Percentiles rank a stretch among this genome's conserved stretches.
phyloP scores from a whole-genome alignment of 1,140 invertebrate species.

The Bathynomus jamesi region DNA sequence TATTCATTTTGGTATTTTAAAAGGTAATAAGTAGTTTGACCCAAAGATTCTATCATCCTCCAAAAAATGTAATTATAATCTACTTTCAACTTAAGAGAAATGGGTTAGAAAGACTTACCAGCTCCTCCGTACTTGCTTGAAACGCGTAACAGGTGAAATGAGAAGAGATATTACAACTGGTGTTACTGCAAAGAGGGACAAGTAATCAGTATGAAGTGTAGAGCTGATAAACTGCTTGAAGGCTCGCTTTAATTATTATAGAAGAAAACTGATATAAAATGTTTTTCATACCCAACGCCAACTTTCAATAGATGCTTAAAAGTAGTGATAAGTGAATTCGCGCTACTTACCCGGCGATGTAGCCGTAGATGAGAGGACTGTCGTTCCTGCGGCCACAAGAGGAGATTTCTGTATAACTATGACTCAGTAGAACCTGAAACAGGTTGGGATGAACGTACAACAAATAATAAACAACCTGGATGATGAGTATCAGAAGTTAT shows the following conservation, averaged over 20 bases:
- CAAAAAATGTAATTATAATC: too few species aligned
- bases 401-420: constrained; percentile 58
- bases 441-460: constrained; percentile 16
- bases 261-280: too few species aligned
- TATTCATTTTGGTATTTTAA: too few species aligned
- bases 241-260: too few species aligned
- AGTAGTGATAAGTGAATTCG: too few species aligned
- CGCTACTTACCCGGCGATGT: constrained; percentile 54
- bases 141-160: constrained; percentile 53
- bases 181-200: constrained; percentile 47
- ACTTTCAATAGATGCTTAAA: too few species aligned
- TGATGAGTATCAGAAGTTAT: too few species aligned
- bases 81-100: too few species aligned
- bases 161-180: constrained; percentile 51
- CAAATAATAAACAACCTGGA: constrained; percentile 16
- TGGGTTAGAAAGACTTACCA: constrained; percentile 41
- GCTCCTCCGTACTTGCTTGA: constrained; percentile 45
- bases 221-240: too few species aligned
- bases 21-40: too few species aligned
- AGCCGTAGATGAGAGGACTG: constrained; percentile 53
- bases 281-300: too few species aligned
- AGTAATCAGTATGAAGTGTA: constrained; percentile 15
- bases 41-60: too few species aligned
- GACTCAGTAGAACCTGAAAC: constrained; percentile 46
- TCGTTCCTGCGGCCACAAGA: constrained; percentile 53